Percentiles rank a stretch among this genome's conserved stretches.
Conservation (phyloP, 2,888 invertebrate species). For the Caenorhabditis sp. region DNA sequence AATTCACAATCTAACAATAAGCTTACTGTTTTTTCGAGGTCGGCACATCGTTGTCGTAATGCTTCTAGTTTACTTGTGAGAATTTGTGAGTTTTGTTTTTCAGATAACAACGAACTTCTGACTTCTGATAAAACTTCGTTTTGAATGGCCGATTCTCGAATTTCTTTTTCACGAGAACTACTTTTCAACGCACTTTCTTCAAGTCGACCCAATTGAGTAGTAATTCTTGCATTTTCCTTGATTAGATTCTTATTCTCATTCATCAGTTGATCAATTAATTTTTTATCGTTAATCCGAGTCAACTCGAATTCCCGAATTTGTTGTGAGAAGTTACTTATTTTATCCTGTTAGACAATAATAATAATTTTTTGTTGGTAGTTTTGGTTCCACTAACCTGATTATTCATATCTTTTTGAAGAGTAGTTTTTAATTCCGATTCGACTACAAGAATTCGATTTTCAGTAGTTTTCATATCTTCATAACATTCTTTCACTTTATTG, state of each 20-base stretch:
- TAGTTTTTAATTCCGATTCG: constrained; percentile 12
- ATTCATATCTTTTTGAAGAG: constrained; percentile 10
- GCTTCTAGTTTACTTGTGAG: constrained; percentile 21
- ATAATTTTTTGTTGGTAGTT: no score
- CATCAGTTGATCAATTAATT: constrained; percentile 27
- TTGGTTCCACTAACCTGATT: no score
- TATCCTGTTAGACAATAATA: no score
- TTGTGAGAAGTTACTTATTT: constrained; percentile 11
- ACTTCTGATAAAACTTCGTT: constrained; percentile 20
- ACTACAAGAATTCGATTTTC: constrained; percentile 10
- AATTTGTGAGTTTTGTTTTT: constrained; percentile 16
- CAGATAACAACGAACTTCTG: constrained; percentile 15
- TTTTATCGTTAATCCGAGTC: constrained; percentile 28
- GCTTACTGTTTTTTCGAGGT: constrained; percentile 33
- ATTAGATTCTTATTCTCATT: constrained; percentile 46
- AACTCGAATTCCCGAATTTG: constrained; percentile 32
- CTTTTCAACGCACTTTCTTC: constrained; percentile 29
- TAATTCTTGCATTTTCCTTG: constrained; percentile 46
- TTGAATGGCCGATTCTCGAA: not conserved
- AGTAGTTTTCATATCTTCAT: constrained; percentile 19
- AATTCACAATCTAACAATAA: not conserved
- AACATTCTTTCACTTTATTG: constrained; percentile 14
- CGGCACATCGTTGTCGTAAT: constrained; percentile 25
- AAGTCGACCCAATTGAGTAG: constrained; percentile 36
- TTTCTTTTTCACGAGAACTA: not conserved